These are phyloP conservation scores for Anguilla japonica DNA, from an alignment of 2,113 vertebrate species.

Conservation along the genomic window DNA sequence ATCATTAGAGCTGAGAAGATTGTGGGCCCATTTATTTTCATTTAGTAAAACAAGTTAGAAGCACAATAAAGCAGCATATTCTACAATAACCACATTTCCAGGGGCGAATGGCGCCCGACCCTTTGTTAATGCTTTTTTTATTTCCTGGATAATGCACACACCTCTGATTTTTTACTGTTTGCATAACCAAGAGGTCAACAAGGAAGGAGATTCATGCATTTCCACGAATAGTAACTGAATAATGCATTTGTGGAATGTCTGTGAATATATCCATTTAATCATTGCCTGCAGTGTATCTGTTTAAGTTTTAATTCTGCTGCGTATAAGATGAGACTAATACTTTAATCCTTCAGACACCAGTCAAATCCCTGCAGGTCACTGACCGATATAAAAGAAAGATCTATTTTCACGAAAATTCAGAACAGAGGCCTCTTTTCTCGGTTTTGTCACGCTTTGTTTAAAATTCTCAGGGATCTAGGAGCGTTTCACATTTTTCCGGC, in stretches of 20 bases:
- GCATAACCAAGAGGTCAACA: background rate
- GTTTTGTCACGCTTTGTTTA: too few relatives aligned
- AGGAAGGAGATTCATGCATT: background rate
- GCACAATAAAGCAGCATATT: too few relatives aligned
- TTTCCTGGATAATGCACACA: background rate
- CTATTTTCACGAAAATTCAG: too few relatives aligned
- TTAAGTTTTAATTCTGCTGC: background rate
- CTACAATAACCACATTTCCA: background rate
- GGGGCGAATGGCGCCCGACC: too few relatives aligned
- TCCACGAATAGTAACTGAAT: background rate
- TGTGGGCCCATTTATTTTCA: background rate
- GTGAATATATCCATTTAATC: background rate
- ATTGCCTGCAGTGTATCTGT: background rate
- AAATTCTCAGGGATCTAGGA: too few relatives aligned
- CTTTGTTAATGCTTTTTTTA: too few relatives aligned
- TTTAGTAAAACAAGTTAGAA: background rate
- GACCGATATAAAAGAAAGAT: too few relatives aligned
- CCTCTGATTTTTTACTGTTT: background rate
- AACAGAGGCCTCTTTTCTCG: too few relatives aligned
- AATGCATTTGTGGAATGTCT: background rate
- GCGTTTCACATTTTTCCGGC: too few relatives aligned
- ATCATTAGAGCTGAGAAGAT: too few relatives aligned
- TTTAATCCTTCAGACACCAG: too few relatives aligned
- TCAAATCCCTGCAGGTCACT: too few relatives aligned
- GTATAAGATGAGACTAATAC: background rate